A percentile compares a stretch with the other conserved stretches of the same genome.
Conservation (phyloP, 2,797 vertebrate genomes). For the Smutsia gigantea region DNA sequence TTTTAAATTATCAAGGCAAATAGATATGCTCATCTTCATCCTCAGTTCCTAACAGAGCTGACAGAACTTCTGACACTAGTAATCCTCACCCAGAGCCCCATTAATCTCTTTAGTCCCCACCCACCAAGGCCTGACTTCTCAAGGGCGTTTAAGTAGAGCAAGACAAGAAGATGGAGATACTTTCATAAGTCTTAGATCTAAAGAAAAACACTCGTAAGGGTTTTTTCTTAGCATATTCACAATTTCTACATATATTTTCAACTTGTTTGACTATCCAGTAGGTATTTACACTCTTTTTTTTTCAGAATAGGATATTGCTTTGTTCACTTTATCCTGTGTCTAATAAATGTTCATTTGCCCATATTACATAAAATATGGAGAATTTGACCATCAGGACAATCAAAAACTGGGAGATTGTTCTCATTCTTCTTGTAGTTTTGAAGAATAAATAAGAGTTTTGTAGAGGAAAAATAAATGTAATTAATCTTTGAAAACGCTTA, state of each 20-base stretch:
- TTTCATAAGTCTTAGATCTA: background rate
- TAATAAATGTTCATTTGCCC: background rate
- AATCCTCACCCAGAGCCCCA: background rate
- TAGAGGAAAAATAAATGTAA: constrained; percentile 74
- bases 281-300: background rate
- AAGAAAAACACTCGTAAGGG: background rate
- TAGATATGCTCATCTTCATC: background rate
- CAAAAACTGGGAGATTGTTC: constrained; percentile 31
- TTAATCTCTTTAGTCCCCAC: background rate
- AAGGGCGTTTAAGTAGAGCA: background rate
- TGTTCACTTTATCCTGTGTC: background rate
- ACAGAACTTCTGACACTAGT: background rate
- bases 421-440: constrained; percentile 56
- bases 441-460: constrained; percentile 66
- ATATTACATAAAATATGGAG: background rate
- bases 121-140: background rate
- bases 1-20: background rate
- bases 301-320: background rate
- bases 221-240: constrained; percentile 12
- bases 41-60: background rate
- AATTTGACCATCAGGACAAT: constrained; percentile 33
- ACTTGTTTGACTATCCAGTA: background rate
- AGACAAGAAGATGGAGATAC: background rate
- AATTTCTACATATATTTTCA: constrained; percentile 21
- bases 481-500: constrained; percentile 66